Evolutionary conservation across 1,140 invertebrate genomes (phyloP).

Genomic region (Agrilus planipennis): DNA sequence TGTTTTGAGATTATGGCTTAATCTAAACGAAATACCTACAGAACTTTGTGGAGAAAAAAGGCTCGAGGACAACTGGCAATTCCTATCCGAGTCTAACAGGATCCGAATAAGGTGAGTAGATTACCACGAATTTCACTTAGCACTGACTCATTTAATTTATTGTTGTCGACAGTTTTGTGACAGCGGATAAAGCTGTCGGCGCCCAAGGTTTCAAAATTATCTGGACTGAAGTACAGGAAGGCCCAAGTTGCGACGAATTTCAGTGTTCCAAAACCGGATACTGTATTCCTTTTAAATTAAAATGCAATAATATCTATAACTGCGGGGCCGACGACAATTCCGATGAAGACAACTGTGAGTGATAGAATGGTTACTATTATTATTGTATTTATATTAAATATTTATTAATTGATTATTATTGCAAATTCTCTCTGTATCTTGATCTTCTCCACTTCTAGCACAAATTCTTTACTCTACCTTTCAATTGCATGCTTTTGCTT

Average conservation of each 20-base stretch:
- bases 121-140: neutral
- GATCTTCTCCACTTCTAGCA: no score
- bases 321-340: conserved; percentile 67
- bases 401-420: no score
- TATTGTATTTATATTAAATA: no score
- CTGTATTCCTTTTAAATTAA: conserved; percentile 66
- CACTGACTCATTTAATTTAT: neutral
- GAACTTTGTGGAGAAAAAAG: conserved; percentile 83
- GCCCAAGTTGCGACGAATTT: conserved; percentile 46
- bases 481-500: no score
- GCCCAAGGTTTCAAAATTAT: conserved; percentile 73
- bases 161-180: conserved; percentile 53
- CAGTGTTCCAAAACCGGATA: conserved; percentile 54
- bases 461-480: no score
- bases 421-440: no score
- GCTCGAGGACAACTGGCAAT: conserved; percentile 59
- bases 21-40: conserved; percentile 55
- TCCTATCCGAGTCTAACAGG: conserved; percentile 71
- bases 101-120: conserved; percentile 61
- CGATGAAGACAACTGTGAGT: conserved; percentile 76
- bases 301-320: conserved; percentile 67
- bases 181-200: conserved; percentile 72
- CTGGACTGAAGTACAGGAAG: conserved; percentile 72
- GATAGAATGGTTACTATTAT: conserved; percentile 23
- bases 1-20: conserved; percentile 77